Evolutionary conservation across 2,797 vertebrate genomes (phyloP).

Genomic region (Micrastur ruficollis): DNA sequence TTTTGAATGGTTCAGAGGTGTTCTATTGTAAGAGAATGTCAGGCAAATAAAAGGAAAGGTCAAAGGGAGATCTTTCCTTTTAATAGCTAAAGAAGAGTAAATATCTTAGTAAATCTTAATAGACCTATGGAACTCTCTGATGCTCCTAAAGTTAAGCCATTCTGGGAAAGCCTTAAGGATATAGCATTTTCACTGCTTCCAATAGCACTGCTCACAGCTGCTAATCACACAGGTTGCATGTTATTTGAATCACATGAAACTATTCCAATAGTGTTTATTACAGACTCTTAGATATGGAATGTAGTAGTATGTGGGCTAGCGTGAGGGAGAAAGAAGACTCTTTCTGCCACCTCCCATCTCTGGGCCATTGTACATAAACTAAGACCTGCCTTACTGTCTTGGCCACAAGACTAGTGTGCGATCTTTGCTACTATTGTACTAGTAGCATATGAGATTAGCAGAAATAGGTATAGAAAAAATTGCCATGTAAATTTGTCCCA

Average conservation of each 20-base stretch:
- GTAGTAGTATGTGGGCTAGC: neutral
- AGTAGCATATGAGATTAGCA: neutral
- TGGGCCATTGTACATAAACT: neutral
- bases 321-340: neutral
- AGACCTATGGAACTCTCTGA: conserved; percentile 17
- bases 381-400: neutral
- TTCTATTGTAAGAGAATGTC: conserved; percentile 69
- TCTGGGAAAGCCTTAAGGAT: neutral
- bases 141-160: conserved; percentile 11
- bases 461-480: neutral
- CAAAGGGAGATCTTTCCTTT: conserved; percentile 65
- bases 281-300: neutral
- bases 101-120: conserved; percentile 70
- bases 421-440: neutral
- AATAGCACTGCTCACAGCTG: neutral
- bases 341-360: neutral
- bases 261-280: neutral
- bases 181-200: neutral
- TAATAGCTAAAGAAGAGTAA: conserved; percentile 64
- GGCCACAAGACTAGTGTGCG: neutral
- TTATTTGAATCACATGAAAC: neutral
- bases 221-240: neutral
- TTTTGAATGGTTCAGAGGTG: conserved; percentile 24
- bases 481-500: neutral
- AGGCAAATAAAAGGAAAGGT: conserved; percentile 73